These are phyloP conservation scores for Philereme transversata DNA, from an alignment of 2,888 invertebrate species.

Conservation along the genomic window DNA sequence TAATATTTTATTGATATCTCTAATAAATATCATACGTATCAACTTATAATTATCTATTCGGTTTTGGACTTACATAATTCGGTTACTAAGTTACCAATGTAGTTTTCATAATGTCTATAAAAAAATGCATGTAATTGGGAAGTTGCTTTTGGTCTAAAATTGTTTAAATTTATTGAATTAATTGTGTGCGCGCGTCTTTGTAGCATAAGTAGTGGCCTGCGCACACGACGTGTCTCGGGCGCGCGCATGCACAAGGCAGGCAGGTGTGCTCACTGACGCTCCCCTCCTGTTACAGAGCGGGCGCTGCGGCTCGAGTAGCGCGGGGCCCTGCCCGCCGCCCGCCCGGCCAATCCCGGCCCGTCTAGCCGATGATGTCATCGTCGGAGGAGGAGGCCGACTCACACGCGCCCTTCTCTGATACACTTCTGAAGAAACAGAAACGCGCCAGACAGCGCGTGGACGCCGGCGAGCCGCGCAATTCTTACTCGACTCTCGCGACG, in stretches of 20 bases:
- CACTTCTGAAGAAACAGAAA: constrained; percentile 96
- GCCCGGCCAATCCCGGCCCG: constrained; percentile 92
- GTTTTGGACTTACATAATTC: too few relatives aligned
- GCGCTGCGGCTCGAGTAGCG: constrained; percentile 80
- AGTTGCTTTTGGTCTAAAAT: constrained; percentile 48
- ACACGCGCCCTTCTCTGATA: constrained; percentile 97
- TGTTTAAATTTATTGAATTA: constrained; percentile 16
- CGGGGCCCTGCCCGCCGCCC: constrained; percentile 85
- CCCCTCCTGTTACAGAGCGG: constrained; percentile 81
- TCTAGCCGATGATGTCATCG: constrained; percentile 97
- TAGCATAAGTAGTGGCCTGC: constrained; percentile 33
- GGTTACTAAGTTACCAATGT: too few relatives aligned
- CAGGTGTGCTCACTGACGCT: constrained; percentile 73
- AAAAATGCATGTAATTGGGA: constrained; percentile 37
- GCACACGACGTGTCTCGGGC: constrained; percentile 52
- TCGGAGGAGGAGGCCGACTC: constrained; percentile 97
- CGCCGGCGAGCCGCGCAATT: constrained; percentile 97
- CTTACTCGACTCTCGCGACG: constrained; percentile 88
- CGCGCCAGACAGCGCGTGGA: constrained; percentile 97
- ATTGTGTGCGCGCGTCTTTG: constrained; percentile 32
- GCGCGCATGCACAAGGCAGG: constrained; percentile 49
- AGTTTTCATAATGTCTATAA: too few relatives aligned
- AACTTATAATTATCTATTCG: background rate
- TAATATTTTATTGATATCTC: too few relatives aligned
- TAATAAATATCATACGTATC: too few relatives aligned